Evolutionary conservation across 2,113 vertebrate species (phyloP).

Genomic region (Serinus canaria): DNA sequence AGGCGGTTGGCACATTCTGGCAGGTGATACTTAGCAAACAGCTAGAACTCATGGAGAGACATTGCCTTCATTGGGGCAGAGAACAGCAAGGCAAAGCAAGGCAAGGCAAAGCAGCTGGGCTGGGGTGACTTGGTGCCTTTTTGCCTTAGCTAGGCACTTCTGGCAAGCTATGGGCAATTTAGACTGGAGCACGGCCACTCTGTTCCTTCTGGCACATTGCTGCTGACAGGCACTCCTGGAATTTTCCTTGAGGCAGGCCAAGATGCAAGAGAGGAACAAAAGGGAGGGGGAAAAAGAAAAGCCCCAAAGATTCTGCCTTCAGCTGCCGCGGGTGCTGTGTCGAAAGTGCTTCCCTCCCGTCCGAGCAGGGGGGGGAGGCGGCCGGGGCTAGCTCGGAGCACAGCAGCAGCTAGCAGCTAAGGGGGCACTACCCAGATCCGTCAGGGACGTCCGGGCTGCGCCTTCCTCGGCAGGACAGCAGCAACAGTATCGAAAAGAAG

Average conservation of each 20-base stretch:
- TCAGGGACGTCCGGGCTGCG: too few relatives aligned
- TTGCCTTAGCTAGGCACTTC: neutral
- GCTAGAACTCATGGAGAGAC: neutral
- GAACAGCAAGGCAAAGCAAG: neutral
- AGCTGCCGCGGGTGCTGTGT: too few relatives aligned
- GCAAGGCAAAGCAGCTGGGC: neutral
- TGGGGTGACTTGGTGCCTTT: neutral
- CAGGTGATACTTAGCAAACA: neutral
- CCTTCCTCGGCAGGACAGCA: too few relatives aligned
- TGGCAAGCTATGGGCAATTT: neutral
- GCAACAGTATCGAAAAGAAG: too few relatives aligned
- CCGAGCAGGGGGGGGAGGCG: too few relatives aligned
- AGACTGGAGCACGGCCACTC: neutral
- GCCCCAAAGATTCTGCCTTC: neutral
- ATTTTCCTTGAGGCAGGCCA: neutral
- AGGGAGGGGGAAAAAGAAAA: neutral
- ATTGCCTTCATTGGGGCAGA: neutral
- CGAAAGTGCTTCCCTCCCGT: too few relatives aligned
- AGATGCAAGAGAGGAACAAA: neutral
- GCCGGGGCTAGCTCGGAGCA: too few relatives aligned
- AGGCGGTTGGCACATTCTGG: fast-evolving
- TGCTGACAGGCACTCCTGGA: neutral
- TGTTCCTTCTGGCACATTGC: neutral
- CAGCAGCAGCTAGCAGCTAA: too few relatives aligned
- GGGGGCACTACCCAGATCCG: too few relatives aligned